Percentiles rank a stretch among this genome's conserved stretches.
Conservation (phyloP, 2,888 invertebrate species). For the Tuta absoluta region DNA sequence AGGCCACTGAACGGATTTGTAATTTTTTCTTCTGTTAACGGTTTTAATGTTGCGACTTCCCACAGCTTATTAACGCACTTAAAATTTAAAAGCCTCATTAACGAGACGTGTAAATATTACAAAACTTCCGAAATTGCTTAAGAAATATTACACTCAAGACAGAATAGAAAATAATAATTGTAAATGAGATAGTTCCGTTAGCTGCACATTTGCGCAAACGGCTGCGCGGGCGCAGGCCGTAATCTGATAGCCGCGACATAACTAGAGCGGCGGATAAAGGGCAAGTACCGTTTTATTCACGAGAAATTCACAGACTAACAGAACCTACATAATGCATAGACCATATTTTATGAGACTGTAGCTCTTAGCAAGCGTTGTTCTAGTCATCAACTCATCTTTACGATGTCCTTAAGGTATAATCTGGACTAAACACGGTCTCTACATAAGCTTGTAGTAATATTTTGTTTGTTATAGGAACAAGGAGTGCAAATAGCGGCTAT, state of each 20-base stretch:
- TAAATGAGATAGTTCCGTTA: constrained; percentile 43
- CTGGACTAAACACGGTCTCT: neutral
- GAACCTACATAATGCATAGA: neutral
- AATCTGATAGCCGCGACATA: constrained; percentile 50
- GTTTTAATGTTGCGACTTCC: neutral
- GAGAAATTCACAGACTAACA: constrained; percentile 31
- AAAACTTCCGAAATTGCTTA: neutral
- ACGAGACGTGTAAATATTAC: neutral
- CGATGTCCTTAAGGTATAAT: neutral
- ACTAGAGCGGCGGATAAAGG: constrained; percentile 53
- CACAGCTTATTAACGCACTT: neutral
- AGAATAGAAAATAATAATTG: constrained; percentile 39
- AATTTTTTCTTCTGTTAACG: neutral
- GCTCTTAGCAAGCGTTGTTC: neutral
- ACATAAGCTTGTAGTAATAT: neutral
- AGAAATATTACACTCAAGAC: neutral
- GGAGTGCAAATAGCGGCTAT: too few relatives aligned
- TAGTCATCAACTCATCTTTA: constrained; percentile 5
- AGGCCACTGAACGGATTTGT: neutral
- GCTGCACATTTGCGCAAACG: constrained; percentile 28
- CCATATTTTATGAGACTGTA: neutral
- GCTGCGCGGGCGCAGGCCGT: constrained; percentile 35
- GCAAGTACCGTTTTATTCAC: constrained; percentile 46
- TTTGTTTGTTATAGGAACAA: too few relatives aligned
- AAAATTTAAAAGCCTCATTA: neutral